These are phyloP conservation scores for Macrostomum lignano DNA, from an alignment of 1,140 invertebrate genomes.

Conservation along the genomic window DNA sequence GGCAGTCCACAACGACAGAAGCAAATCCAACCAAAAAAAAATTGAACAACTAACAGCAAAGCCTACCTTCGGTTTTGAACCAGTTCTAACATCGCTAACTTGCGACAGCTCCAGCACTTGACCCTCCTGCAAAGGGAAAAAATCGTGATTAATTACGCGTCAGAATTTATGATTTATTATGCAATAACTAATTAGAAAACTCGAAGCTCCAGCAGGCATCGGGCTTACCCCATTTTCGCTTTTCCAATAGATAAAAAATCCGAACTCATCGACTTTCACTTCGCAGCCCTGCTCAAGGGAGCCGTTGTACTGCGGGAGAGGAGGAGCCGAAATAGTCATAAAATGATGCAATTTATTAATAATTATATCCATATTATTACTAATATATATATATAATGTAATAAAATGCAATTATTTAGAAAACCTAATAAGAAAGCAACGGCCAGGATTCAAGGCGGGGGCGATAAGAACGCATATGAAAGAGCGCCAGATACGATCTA, in stretches of 20 bases:
- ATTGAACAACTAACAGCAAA: too few species aligned
- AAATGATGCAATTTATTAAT: too few species aligned
- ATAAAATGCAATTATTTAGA: too few species aligned
- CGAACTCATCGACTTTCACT: constrained; percentile 87
- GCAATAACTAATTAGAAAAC: not conserved
- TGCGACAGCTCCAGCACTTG: constrained; percentile 82
- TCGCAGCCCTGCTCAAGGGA: constrained; percentile 56
- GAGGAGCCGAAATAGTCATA: constrained; percentile 7
- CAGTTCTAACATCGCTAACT: constrained; percentile 73
- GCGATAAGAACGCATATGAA: too few species aligned
- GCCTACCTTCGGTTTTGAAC: constrained; percentile 59
- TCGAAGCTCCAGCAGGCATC: too few species aligned
- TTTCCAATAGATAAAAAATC: constrained; percentile 97
- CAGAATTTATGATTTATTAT: not conserved
- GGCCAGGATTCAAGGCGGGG: too few species aligned
- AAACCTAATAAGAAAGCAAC: too few species aligned
- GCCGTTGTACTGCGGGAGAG: constrained; percentile 40
- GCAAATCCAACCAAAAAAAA: too few species aligned
- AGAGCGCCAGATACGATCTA: too few species aligned
- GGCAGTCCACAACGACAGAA: too few species aligned
- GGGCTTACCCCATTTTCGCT: constrained; percentile 35
- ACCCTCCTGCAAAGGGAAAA: constrained; percentile 44
- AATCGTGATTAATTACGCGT: constrained; percentile 4
- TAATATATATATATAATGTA: too few species aligned
- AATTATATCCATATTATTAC: too few species aligned